These are phyloP conservation scores for Synergus japonicus DNA, from an alignment of 2,888 invertebrate genomes.

Conservation along the genomic window DNA sequence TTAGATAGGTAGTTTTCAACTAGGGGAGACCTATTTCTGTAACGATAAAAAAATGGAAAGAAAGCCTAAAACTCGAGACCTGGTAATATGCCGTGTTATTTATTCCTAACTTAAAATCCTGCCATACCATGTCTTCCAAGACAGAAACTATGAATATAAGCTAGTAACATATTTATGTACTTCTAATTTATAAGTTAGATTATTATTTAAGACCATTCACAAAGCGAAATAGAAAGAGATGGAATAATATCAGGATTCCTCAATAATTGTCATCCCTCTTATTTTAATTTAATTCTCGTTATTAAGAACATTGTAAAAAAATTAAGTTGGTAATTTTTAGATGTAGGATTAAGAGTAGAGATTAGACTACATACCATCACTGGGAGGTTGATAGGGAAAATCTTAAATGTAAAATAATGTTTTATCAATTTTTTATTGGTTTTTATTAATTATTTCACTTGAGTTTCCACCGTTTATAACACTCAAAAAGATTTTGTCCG, in stretches of 20 bases:
- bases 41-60: neutral
- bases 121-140: constrained; percentile 74
- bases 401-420: constrained; percentile 24
- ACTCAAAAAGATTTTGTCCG: too few species aligned
- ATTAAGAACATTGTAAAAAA: neutral
- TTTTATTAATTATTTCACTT: neutral
- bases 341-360: neutral
- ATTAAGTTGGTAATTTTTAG: constrained; percentile 1
- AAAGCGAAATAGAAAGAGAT: constrained; percentile 19
- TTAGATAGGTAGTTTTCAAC: too few species aligned
- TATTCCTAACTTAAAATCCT: constrained; percentile 72
- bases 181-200: constrained; percentile 57
- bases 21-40: neutral
- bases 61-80: constrained; percentile 42
- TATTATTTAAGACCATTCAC: constrained; percentile 30
- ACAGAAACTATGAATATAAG: constrained; percentile 70
- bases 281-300: constrained; percentile 1
- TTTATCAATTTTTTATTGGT: constrained; percentile 3
- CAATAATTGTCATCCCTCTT: neutral
- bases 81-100: constrained; percentile 40
- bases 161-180: constrained; percentile 68
- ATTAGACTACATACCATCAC: constrained; percentile 3
- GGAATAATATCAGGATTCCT: neutral
- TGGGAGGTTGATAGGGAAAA: constrained; percentile 10
- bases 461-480: too few species aligned